Conservation (phyloP, 2,797 vertebrate genomes). For the Jordanella pulchra region DNA sequence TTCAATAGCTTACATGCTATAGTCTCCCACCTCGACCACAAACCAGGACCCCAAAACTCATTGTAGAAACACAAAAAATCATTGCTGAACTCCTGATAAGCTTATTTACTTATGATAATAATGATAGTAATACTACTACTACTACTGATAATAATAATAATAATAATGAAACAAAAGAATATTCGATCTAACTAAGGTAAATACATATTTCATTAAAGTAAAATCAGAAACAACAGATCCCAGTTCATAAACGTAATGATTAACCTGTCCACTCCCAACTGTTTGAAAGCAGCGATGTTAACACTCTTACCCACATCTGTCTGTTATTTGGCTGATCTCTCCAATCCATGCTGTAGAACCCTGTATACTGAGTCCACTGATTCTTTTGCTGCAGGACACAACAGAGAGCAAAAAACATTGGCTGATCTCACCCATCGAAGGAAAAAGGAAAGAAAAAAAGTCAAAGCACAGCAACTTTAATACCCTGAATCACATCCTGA, state of each 20-base stretch:
- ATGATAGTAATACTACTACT: background rate
- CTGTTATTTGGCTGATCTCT: constrained; percentile 64
- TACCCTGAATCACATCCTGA: constrained; percentile 72
- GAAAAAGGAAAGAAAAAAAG: constrained; percentile 31
- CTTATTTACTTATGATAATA: background rate
- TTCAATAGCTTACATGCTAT: constrained; percentile 75
- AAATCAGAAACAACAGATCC: constrained; percentile 32
- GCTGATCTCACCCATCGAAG: constrained; percentile 62
- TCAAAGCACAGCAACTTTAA: constrained; percentile 57
- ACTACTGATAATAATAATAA: background rate
- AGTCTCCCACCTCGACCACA: constrained; percentile 42
- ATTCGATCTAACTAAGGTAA: too few species aligned
- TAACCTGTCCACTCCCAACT: constrained; percentile 51
- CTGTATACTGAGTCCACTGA: constrained; percentile 52
- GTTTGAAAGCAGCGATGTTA: constrained; percentile 63
- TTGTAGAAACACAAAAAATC: constrained; percentile 21
- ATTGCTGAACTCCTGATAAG: background rate
- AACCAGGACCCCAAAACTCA: background rate
- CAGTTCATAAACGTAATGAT: constrained; percentile 57
- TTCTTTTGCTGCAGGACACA: constrained; percentile 59
- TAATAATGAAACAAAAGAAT: background rate
- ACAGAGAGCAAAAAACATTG: constrained; percentile 62
- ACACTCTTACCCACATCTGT: constrained; percentile 75
- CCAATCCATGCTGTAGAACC: constrained; percentile 56
- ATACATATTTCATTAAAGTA: background rate